Conservation (phyloP, 92 coral and sea anemone species). For the Palythoa grandiflora region DNA sequence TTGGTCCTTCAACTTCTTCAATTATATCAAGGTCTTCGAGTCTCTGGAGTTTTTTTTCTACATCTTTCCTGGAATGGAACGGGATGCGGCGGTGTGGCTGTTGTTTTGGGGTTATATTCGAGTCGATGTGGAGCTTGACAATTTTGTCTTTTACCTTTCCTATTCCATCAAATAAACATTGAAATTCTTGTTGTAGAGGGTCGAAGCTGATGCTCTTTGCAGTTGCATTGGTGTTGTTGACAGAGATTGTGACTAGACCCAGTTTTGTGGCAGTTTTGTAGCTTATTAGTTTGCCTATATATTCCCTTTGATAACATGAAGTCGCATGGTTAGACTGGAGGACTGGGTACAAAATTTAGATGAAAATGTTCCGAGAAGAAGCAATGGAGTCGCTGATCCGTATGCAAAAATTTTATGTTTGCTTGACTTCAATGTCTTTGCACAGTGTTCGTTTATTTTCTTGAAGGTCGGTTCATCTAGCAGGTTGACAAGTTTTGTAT, state of each 20-base stretch:
- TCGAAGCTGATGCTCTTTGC: conserved; percentile 15
- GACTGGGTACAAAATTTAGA: conserved; percentile 53
- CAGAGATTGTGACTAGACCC: conserved; percentile 51
- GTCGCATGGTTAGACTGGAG: conserved; percentile 48
- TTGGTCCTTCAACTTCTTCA: too few species aligned
- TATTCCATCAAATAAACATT: conserved; percentile 66
- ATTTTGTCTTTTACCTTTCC: conserved; percentile 65
- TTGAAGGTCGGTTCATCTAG: conserved; percentile 46
- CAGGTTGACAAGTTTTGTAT: too few species aligned
- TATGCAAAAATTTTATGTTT: conserved; percentile 53
- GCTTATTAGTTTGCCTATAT: too few species aligned
- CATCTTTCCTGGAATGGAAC: conserved; percentile 60
- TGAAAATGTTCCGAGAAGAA: conserved; percentile 55
- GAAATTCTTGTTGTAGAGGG: conserved; percentile 38
- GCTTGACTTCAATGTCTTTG: conserved; percentile 24
- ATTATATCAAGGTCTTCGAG: too few species aligned
- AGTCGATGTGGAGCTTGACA: conserved; percentile 71
- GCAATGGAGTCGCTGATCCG: too few species aligned
- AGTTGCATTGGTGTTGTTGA: conserved; percentile 38
- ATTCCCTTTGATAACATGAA: too few species aligned
- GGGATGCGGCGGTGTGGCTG: conserved; percentile 70
- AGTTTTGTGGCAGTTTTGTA: conserved; percentile 54
- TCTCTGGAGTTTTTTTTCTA: conserved; percentile 57
- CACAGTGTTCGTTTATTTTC: conserved; percentile 12
- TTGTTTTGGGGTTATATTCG: conserved; percentile 57